A percentile compares a stretch with the other conserved stretches of the same genome.
Evolutionary conservation across 1,140 invertebrate species (phyloP).

Genomic region (Carposina sasakii): DNA sequence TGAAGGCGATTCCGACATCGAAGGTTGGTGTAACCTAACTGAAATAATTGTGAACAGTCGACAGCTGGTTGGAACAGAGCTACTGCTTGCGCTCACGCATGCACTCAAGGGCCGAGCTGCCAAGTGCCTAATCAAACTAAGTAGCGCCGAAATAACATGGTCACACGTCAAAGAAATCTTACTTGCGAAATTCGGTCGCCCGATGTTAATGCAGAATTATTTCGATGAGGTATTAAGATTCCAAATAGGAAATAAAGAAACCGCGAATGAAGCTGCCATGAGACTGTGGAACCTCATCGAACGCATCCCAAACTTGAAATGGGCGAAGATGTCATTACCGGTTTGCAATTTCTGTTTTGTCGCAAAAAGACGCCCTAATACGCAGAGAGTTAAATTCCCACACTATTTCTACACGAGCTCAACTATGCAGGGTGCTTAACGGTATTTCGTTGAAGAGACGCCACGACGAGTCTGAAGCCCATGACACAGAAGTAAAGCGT

Average conservation of each 20-base stretch:
- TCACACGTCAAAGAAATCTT: conserved; percentile 22
- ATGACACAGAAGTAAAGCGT: conserved; percentile 19
- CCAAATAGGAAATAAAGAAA: conserved; percentile 28
- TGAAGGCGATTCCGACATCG: neutral
- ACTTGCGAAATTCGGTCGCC: conserved; percentile 26
- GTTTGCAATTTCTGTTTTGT: conserved; percentile 27
- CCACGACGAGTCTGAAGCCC: conserved; percentile 9
- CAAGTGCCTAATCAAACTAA: conserved; percentile 23
- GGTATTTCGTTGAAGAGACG: conserved; percentile 26
- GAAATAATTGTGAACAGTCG: neutral
- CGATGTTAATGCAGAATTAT: conserved; percentile 29
- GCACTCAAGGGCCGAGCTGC: conserved; percentile 16
- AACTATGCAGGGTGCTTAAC: conserved; percentile 26
- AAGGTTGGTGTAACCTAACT: conserved; percentile 6
- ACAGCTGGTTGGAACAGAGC: neutral
- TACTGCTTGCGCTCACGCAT: neutral
- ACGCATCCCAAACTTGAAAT: conserved; percentile 21
- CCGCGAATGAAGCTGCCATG: conserved; percentile 23
- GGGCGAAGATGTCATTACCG: conserved; percentile 27
- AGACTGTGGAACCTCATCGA: conserved; percentile 29
- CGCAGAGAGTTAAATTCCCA: conserved; percentile 23
- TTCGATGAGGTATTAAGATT: conserved; percentile 31
- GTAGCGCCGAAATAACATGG: conserved; percentile 21
- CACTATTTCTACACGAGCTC: conserved; percentile 14
- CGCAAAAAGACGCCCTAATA: conserved; percentile 22